A percentile compares a stretch with the other conserved stretches of the same genome.
Conservation (phyloP, 2,888 invertebrate species). For the Chrysodeixis includens region DNA sequence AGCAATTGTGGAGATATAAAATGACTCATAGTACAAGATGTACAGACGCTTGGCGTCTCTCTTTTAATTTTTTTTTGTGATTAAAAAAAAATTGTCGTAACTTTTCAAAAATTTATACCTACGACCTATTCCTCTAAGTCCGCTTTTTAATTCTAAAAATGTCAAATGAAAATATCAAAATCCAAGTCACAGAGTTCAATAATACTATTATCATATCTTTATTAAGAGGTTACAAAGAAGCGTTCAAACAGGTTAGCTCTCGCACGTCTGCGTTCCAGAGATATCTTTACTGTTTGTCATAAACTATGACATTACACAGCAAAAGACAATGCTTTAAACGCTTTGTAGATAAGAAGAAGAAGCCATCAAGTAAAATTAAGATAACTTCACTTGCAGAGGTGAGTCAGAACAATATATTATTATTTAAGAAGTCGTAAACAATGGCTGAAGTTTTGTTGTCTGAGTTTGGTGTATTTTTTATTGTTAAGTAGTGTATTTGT, state of each 20-base stretch:
- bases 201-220: neutral
- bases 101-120: too few relatives aligned
- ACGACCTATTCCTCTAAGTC: too few relatives aligned
- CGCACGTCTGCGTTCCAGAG: neutral
- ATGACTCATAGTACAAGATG: too few relatives aligned
- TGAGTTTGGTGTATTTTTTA: neutral
- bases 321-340: constrained; percentile 33
- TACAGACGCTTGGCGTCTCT: too few relatives aligned
- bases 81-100: too few relatives aligned
- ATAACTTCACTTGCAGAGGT: constrained; percentile 66
- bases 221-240: neutral
- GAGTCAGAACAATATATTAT: constrained; percentile 52
- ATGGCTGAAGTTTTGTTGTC: constrained; percentile 20
- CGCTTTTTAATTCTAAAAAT: neutral
- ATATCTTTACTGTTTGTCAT: constrained; percentile 30
- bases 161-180: neutral
- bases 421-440: constrained; percentile 59
- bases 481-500: neutral
- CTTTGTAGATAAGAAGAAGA: constrained; percentile 60
- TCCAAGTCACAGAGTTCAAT: neutral
- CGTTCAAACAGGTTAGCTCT: neutral
- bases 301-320: constrained; percentile 37
- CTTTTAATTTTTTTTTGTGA: too few relatives aligned
- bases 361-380: constrained; percentile 59
- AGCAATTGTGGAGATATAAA: too few relatives aligned